Evolutionary conservation across 2,888 invertebrate genomes (phyloP).

Genomic region (Conomelus anceps): DNA sequence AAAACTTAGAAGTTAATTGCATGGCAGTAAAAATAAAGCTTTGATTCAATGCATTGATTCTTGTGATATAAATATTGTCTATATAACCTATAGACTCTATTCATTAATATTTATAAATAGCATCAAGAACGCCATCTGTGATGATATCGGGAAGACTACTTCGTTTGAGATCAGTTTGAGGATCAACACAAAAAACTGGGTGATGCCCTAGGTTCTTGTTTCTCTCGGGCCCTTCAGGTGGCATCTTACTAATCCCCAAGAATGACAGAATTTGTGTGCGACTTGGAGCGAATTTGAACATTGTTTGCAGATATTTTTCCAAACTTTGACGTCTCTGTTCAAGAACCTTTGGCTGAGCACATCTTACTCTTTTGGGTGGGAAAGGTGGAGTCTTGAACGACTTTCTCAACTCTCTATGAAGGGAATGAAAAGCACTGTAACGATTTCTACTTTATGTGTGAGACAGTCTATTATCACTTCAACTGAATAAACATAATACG

Average conservation of each 20-base stretch:
- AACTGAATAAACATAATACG: constrained; percentile 46
- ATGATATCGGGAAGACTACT: constrained; percentile 30
- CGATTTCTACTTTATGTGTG: constrained; percentile 45
- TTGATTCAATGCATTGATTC: neutral
- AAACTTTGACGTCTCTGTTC: constrained; percentile 49
- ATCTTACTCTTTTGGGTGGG: constrained; percentile 53
- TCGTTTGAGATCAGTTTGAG: constrained; percentile 12
- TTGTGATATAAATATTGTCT: neutral
- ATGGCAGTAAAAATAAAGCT: neutral
- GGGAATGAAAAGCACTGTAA: constrained; percentile 51
- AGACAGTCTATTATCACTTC: constrained; percentile 42
- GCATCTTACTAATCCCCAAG: constrained; percentile 40
- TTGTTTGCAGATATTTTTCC: constrained; percentile 50
- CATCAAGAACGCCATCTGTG: constrained; percentile 32
- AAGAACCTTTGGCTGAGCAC: constrained; percentile 50
- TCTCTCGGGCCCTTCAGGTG: constrained; percentile 16
- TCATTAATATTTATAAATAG: constrained; percentile 23
- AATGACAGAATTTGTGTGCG: constrained; percentile 45
- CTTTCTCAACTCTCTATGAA: constrained; percentile 51
- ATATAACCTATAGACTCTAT: too few species aligned
- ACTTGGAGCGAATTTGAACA: constrained; percentile 42
- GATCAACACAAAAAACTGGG: constrained; percentile 19
- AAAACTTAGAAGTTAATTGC: neutral
- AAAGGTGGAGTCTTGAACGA: constrained; percentile 48
- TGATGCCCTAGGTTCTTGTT: neutral